Base-by-base conservation (phyloP, 1,140 invertebrate species). In the Drosophila pruinosa region DNA sequence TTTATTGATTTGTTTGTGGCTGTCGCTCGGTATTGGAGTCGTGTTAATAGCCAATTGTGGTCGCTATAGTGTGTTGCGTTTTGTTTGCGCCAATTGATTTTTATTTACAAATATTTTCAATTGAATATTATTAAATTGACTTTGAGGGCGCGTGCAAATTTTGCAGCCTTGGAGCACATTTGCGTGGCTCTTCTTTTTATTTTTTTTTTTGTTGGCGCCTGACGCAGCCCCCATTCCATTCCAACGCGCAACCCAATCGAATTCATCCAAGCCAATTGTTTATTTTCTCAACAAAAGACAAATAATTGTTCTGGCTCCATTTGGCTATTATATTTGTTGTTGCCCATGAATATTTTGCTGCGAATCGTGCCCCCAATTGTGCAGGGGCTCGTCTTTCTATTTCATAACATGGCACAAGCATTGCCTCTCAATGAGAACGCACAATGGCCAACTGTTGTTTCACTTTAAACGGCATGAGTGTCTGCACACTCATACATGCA, bases 21-120 rank as follows among this genome's bases (percentile, higher is more conserved):
- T 74, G 34, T 24, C 8, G 24, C 47, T 57, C 14, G 39, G 45
- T 24, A 4, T 1, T 36, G 58, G 39, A 62, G 73, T 82, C 77
- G 67, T 71, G 65, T 73, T 68, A 76, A 78, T 78, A 73, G 62
- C 70, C 70, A 82, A 83, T 83, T 83, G 80, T 43, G 75, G 57
- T 10, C 52, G 61, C 26, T 28, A 67, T 45, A 21, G 14, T 39
- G 15, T n/a, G 15, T 74, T 73, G 80, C 58, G 69, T 58, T 45
- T 15, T 57, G 71, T 64, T 54, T 75, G 78, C 8, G 52, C 50
- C 81, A 85, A 85, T 85, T 85, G 81, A 85, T 85, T 85, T 85
- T 86, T 85, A 85, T 85, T 85, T 85, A 86, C 77, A 75, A 77
- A 85, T 86, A 81, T 86, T 85, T 85, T 86, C 77, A 85, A 85